Base-by-base conservation (phyloP, 1,140 invertebrate genomes). In the Drosophila fuyamai region DNA sequence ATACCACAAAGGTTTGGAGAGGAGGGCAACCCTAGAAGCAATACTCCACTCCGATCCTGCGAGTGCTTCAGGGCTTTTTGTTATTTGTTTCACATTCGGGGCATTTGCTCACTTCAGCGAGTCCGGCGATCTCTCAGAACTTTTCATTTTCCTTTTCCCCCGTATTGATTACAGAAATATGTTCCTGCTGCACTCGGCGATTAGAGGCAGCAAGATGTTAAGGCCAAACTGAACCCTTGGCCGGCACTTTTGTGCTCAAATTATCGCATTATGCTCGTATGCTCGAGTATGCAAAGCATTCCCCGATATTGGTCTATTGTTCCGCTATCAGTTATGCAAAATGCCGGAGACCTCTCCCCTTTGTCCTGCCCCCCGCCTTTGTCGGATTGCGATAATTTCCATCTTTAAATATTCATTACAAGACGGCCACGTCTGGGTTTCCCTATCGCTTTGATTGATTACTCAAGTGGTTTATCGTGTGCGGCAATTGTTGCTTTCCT, bases 361-460 rank as follows among this genome's bases (percentile, higher is more conserved):
- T 70, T 51, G 56, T 72, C 76, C 58, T 38, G n/a, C 32, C 46
- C 23, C 56, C 12, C 8, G n/a, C 14, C 41, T 58, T 32, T 46
- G 16, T 56, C 61, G 75, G 61, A 67, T 72, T 86, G 76, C 84
- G 83, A 86, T 86, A 86, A 88, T 89, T 83, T 76, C 51, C 79
- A 83, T 83, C 76, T 89, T 86, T 88, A 89, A 89, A 88, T 88
- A 88, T 88, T 89, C 80, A 89, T 88, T 88, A 88, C 83, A 79
- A 88, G 79, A 82, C 70, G 63, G 53, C 65, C 57, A 46, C 44
- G 61, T 74, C 65, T 66, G 29, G 44, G 58, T 60, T 68, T 62
- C 51, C 80, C 71, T 88, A 88, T 88, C 84, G 83, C 67, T 89
- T 88, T 88, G 83, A 88, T 88, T 88, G 83, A 88, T 88, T 88